phyloP scores from a whole-genome alignment of 2,113 vertebrate genomes.

The Hylia prasina region DNA sequence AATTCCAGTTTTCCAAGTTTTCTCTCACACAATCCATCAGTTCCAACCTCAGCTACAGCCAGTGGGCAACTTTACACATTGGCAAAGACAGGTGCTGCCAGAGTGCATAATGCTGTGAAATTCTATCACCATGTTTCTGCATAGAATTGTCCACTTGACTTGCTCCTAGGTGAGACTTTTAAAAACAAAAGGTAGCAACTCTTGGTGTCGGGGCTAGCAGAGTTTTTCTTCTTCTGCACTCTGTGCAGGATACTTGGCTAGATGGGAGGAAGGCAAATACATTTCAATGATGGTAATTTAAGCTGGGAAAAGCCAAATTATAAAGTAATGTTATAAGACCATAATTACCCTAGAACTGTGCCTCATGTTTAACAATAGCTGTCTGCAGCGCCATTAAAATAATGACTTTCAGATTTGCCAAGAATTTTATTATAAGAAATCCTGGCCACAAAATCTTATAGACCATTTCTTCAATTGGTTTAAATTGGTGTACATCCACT shows the following conservation, averaged over 20 bases:
- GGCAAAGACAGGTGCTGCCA: background rate
- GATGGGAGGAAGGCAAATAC: background rate
- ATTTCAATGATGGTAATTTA: background rate
- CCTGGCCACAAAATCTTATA: background rate
- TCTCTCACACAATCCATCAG: background rate
- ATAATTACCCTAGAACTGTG: background rate
- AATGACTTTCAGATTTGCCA: conserved; percentile 25
- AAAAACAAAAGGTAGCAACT: background rate
- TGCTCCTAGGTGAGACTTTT: background rate
- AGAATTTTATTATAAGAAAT: conserved; percentile 28
- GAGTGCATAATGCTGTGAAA: background rate
- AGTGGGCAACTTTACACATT: background rate
- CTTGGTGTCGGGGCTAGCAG: background rate
- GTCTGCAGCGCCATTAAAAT: conserved; percentile 39
- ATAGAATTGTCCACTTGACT: background rate
- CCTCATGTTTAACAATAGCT: conserved; percentile 31
- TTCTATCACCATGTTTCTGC: background rate
- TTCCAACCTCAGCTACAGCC: background rate
- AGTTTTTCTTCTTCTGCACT: background rate
- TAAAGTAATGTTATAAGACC: background rate
- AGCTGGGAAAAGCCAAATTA: conserved; percentile 6
- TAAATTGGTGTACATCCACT: background rate
- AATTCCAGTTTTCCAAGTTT: background rate
- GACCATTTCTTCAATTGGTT: background rate
- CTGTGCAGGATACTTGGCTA: background rate